A percentile compares a stretch with the other conserved stretches of the same genome.
Evolutionary conservation across 35 echinoderm and acorn worm genomes (phyloP).

Genomic region (Anneissia japonica): DNA sequence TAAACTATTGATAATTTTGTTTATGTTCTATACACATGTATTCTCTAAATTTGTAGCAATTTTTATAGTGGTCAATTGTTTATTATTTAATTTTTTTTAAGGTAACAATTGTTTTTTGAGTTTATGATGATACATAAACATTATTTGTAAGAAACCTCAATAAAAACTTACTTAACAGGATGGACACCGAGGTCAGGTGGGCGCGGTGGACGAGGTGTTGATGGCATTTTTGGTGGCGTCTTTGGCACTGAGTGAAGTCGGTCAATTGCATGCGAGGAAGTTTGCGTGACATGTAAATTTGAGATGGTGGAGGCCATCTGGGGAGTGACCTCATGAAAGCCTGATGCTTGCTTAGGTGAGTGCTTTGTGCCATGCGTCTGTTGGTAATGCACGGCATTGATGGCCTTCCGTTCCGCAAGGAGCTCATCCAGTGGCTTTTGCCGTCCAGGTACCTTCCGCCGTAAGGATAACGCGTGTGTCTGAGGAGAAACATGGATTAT

Average conservation of each 20-base stretch:
- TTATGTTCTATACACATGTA: too few relatives aligned
- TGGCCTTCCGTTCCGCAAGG: background rate
- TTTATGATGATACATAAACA: too few relatives aligned
- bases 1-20: too few relatives aligned
- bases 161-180: background rate
- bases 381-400: background rate
- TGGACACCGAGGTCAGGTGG: background rate
- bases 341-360: background rate
- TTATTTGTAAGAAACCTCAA: too few relatives aligned
- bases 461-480: slow-evolving; percentile 8
- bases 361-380: background rate
- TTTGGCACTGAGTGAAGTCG: background rate
- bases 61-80: too few relatives aligned
- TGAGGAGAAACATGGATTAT: background rate
- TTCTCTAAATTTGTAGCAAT: too few relatives aligned
- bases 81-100: too few relatives aligned
- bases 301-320: background rate
- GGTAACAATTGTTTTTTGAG: too few relatives aligned
- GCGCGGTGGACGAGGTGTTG: background rate
- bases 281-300: background rate
- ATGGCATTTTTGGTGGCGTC: background rate
- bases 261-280: background rate
- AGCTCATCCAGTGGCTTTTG: slow-evolving; percentile 1
- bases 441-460: background rate
- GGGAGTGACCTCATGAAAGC: background rate